Conservation (phyloP, 2,888 invertebrate genomes). For the Strigamia transsilvanica region DNA sequence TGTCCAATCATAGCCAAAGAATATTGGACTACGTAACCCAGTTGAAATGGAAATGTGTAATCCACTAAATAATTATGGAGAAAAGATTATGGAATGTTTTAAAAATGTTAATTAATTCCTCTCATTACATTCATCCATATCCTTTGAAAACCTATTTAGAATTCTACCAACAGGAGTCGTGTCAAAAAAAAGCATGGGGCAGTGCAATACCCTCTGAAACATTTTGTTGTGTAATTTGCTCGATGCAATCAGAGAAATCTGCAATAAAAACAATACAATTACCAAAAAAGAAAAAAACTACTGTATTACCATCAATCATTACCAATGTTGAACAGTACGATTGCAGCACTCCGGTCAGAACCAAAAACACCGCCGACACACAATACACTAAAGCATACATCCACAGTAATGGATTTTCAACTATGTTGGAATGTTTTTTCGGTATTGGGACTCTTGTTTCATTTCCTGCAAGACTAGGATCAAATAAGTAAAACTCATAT, state of each 20-base stretch:
- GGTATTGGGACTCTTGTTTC: conserved; percentile 4
- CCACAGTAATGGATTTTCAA: conserved; percentile 64
- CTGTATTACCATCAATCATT: background rate
- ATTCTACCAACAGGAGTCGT: conserved; percentile 65
- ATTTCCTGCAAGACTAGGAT: background rate
- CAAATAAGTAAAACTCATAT: background rate
- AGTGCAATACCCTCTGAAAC: conserved; percentile 62
- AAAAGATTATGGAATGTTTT: no score
- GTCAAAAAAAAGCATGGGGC: conserved; percentile 65
- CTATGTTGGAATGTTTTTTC: conserved; percentile 58
- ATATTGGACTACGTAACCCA: conserved; percentile 50
- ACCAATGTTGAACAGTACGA: conserved; percentile 22
- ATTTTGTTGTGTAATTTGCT: conserved; percentile 63
- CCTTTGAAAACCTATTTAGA: conserved; percentile 66
- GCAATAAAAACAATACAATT: background rate
- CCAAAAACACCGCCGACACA: conserved; percentile 63
- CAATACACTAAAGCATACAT: conserved; percentile 66
- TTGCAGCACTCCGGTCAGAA: conserved; percentile 64
- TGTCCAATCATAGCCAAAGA: conserved; percentile 50
- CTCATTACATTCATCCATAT: conserved; percentile 66
- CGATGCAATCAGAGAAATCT: conserved; percentile 62
- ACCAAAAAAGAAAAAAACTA: background rate
- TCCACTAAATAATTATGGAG: conserved; percentile 5
- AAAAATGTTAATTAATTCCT: background rate
- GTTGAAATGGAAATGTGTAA: conserved; percentile 51